Evolutionary conservation across 2,888 invertebrate species (phyloP).

Genomic region (Gymnocheta viridis): DNA sequence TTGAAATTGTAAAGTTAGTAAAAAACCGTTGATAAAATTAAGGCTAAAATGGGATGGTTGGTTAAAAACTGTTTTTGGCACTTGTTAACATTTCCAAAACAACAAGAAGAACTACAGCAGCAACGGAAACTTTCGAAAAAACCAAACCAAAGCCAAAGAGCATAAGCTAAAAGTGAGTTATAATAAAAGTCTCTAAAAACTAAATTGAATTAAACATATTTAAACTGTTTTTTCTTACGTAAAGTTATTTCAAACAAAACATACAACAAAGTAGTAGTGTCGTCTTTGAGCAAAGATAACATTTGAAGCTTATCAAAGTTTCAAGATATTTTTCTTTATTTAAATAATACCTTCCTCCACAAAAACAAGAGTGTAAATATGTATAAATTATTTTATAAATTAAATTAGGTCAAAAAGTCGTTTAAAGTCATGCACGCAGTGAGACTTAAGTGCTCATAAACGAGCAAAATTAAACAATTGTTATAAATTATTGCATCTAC

Average conservation of each 20-base stretch:
- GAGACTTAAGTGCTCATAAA: not conserved
- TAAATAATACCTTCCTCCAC: not conserved
- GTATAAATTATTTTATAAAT: conserved; percentile 61
- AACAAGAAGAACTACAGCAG: not conserved
- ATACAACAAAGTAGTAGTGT: not conserved
- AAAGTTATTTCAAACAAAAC: not conserved
- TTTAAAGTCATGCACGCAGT: conserved; percentile 28
- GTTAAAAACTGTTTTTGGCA: conserved; percentile 56
- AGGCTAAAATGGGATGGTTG: conserved; percentile 2
- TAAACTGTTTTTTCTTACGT: not conserved
- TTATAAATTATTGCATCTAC: conserved; percentile 62
- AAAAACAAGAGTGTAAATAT: conserved; percentile 36
- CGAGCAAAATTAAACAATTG: conserved; percentile 51
- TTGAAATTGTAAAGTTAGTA: conserved; percentile 17
- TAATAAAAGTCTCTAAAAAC: not conserved
- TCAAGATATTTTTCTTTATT: not conserved
- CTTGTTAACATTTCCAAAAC: conserved; percentile 40
- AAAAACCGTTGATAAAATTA: conserved; percentile 9
- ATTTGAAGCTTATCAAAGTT: not conserved
- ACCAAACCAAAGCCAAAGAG: conserved; percentile 28
- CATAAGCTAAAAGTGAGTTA: conserved; percentile 5
- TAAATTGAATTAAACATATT: conserved; percentile 6
- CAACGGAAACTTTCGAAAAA: conserved; percentile 31
- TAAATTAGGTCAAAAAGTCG: conserved; percentile 70
- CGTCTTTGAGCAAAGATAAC: not conserved